These are phyloP conservation scores for Magallana nippona DNA, from an alignment of 2,888 invertebrate genomes.

Conservation along the genomic window DNA sequence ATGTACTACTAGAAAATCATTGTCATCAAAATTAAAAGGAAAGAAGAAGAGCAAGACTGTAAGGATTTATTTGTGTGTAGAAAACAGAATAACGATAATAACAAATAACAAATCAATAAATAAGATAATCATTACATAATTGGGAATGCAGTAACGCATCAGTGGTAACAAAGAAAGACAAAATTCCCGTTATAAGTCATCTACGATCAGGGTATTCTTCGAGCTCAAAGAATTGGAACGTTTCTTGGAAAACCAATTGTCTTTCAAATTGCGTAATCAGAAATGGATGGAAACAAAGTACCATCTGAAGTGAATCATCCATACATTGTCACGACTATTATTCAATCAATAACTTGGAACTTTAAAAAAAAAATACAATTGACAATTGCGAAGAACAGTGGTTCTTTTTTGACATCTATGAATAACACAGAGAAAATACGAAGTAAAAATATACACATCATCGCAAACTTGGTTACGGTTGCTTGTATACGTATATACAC, in stretches of 20 bases:
- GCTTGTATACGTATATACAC: no score
- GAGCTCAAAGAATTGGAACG: no score
- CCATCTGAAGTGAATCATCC: not conserved
- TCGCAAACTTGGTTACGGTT: no score
- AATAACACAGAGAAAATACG: no score
- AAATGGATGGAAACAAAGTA: not conserved
- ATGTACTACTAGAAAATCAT: no score
- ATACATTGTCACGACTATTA: not conserved
- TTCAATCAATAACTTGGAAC: no score
- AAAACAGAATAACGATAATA: slow-evolving; percentile 4
- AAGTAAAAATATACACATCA: no score
- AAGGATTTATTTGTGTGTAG: slow-evolving; percentile 13
- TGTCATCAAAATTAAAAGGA: no score
- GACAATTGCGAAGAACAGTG: no score
- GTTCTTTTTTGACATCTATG: no score
- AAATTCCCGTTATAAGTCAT: not conserved
- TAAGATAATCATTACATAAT: not conserved
- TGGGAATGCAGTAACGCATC: not conserved
- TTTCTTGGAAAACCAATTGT: not conserved
- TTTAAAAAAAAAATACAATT: no score
- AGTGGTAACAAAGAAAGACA: not conserved
- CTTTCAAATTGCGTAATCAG: not conserved
- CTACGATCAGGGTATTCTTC: no score
- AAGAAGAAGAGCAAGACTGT: not conserved
- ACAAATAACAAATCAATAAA: slow-evolving; percentile 23